Evolutionary conservation across 2,113 vertebrate genomes (phyloP), one percentile per base, ranked within the genome.

Genomic region (Gasterosteus aculeatus): DNA sequence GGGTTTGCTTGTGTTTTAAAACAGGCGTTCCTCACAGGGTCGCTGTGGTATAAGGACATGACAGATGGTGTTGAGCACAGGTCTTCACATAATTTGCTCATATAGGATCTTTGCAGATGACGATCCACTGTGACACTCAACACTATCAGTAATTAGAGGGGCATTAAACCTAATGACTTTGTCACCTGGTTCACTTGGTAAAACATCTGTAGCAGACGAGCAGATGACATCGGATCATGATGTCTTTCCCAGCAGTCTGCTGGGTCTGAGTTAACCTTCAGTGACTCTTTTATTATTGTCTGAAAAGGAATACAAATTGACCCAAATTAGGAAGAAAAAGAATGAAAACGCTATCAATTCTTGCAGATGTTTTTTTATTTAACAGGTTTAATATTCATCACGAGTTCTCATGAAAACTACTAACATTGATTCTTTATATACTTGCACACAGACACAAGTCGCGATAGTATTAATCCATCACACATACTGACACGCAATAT

Each of bases 221-320:
- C 64, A 49, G 65, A 46, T 46, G 84, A 84, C 61, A 87, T 86
- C 44, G 80, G 80, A 86, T 78, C 72, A 29, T 82, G 62, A 86
- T 77, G 62, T 63, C 67, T 77, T 69, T 51, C 46, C 76, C 83
- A 79, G 62, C 71, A 66, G 71, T 66, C 59, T 64, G n/a, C 49
- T 46, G 22, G 15, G 16, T 58, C 66, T 70, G 35, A 76, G 66
- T 51, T 59, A 14, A 73, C 19, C 49, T 18, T 62, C 65, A 61
- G 70, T 39, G 29, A 31, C 41, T 58, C 22, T 39, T 35, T 10
- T 33, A n/a, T 68, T 59, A 14, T 33, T 54, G n/a, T n/a, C 35
- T 78, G 59, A 46, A 67, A 82, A 81, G 57, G 6, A 57, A 51
- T 46, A 11, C 1, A 41, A 41, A 19, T 39, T 47, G 15, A 57